Evolutionary conservation across 2,797 vertebrate species (phyloP), one percentile per base, ranked within the genome.

Genomic region (Etheostoma nigrum): DNA sequence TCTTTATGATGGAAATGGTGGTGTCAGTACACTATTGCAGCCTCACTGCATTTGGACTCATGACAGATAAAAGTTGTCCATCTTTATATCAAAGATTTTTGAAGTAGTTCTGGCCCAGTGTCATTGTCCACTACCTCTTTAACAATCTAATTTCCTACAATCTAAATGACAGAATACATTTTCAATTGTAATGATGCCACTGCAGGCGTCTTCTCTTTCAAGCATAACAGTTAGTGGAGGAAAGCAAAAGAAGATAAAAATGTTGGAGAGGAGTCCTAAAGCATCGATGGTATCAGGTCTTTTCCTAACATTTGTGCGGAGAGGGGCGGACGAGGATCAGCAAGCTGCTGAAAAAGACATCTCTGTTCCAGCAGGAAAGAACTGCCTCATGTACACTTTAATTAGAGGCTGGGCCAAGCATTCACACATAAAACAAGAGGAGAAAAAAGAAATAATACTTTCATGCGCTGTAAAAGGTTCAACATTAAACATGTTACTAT

Each of bases 221-320:
- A 78, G 78, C 61, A 30, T 69, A 55, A 69, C 76, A 79, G 76
- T 79, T 65, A 67, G 82, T 13, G 9, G 68, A 86, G 63, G 63
- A 67, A 63, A 74, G 72, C 14, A 42, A 74, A 53, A 25, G 62
- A 54, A 84, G 83, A 91, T 87, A 87, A 90, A 89, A 89, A 87
- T 30, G 86, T 81, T 86, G 84, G 77, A 84, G 89, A 89, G 78
- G 73, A 72, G 30, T 89, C 78, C 74, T 75, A 63, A 89, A 92
- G 88, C 78, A 27, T 67, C 85, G 89, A 93, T 90, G 81, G 33
- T 90, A 92, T 91, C 84, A 33, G 84, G 81, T 78, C 68, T 76
- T 84, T 87, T 76, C 66, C 85, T 86, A 40, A 86, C 84, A 91
- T 89, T 82, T 76, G 67, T 63, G 82, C 71, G 60, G 80, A 86